Evolutionary conservation across 2,888 invertebrate genomes (phyloP).

Genomic region (Heliconius erato): DNA sequence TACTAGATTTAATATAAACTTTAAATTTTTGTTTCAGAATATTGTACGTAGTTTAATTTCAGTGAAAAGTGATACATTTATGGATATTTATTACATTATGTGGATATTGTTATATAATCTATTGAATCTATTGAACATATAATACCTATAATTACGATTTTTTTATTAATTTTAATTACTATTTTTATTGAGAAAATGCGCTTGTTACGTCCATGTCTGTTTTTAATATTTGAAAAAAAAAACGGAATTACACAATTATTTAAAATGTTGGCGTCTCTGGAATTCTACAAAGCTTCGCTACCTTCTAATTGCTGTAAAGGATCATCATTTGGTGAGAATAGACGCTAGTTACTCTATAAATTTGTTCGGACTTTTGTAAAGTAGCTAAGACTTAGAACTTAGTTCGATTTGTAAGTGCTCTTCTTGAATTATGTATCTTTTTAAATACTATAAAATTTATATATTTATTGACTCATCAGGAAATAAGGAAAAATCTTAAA

Average conservation of each 20-base stretch:
- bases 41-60: no score
- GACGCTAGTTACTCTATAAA: slow-evolving; percentile 5
- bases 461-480: background rate
- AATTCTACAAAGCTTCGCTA: background rate
- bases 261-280: background rate
- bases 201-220: no score
- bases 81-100: no score
- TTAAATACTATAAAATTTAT: background rate
- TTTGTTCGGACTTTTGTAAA: background rate
- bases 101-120: no score
- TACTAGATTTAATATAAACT: background rate
- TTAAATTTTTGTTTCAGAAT: background rate
- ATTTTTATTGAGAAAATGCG: background rate
- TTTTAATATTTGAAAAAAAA: no score
- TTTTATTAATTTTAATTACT: no score
- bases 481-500: no score
- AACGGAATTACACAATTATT: background rate
- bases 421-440: background rate
- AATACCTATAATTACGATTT: background rate
- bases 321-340: background rate
- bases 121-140: no score
- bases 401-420: background rate
- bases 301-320: background rate
- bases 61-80: no score
- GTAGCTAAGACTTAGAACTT: background rate